phyloP scores from a whole-genome alignment of 2,888 invertebrate species.

The Hydropsyche betteni region DNA sequence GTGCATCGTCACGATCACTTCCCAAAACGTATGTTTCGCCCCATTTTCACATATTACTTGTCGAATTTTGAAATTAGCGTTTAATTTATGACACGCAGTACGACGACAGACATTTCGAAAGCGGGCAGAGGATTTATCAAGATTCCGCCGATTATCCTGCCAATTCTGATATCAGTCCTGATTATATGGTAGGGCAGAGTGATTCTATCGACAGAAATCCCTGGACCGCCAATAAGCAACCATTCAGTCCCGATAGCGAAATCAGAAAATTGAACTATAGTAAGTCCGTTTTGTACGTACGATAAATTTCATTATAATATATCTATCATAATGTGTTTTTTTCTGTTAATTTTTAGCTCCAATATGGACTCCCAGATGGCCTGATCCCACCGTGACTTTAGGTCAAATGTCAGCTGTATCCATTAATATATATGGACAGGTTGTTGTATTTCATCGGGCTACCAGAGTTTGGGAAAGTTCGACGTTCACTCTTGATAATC shows the following conservation, averaged over 20 bases:
- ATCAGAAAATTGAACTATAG: constrained; percentile 47
- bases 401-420: constrained; percentile 87
- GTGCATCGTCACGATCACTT: constrained; percentile 46
- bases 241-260: constrained; percentile 44
- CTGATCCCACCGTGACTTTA: constrained; percentile 62
- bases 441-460: constrained; percentile 86
- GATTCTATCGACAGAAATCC: constrained; percentile 42
- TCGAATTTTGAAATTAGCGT: neutral
- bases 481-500: constrained; percentile 69
- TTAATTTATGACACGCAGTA: constrained; percentile 41
- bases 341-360: constrained; percentile 60
- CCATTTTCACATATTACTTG: neutral
- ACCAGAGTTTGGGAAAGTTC: constrained; percentile 69
- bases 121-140: constrained; percentile 46
- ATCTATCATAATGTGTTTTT: constrained; percentile 23
- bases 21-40: constrained; percentile 44
- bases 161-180: constrained; percentile 39
- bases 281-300: constrained; percentile 26
- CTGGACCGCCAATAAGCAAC: constrained; percentile 45
- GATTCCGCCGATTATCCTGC: constrained; percentile 46
- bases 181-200: constrained; percentile 43
- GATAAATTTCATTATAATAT: constrained; percentile 35
- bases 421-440: constrained; percentile 74
- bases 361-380: constrained; percentile 68
- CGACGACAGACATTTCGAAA: constrained; percentile 43